These are phyloP conservation scores for Schmidtea mediterranea DNA, from an alignment of 1,140 invertebrate species.

Conservation along the genomic window DNA sequence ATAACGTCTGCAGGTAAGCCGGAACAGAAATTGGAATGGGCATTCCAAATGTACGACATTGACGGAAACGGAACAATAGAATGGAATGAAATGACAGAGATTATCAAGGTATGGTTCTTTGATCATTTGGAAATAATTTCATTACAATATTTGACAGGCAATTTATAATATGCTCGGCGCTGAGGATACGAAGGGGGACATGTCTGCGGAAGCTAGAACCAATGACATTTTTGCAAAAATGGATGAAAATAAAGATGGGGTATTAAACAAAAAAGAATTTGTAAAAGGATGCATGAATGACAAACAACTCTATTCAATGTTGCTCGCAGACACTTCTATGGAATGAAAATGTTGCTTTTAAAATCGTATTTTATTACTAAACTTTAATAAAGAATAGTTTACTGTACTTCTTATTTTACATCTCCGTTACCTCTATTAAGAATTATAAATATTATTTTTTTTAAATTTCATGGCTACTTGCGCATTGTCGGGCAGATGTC, in stretches of 20 bases:
- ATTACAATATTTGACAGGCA: conserved; percentile 38
- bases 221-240: conserved; percentile 96
- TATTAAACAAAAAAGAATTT: conserved; percentile 90
- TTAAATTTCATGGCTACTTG: too few relatives aligned
- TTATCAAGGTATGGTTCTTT: conserved; percentile 28
- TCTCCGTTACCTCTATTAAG: too few relatives aligned
- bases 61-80: conserved; percentile 95
- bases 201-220: conserved; percentile 59
- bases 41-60: conserved; percentile 81
- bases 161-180: conserved; percentile 94
- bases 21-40: conserved; percentile 97
- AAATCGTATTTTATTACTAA: too few relatives aligned
- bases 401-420: too few relatives aligned
- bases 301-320: conserved; percentile 76
- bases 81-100: conserved; percentile 47
- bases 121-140: conserved; percentile 5
- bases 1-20: conserved; percentile 86
- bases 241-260: conserved; percentile 92
- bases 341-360: not conserved
- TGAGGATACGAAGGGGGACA: conserved; percentile 46
- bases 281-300: conserved; percentile 92
- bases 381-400: too few relatives aligned
- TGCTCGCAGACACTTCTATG: conserved; percentile 19
- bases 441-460: too few relatives aligned
- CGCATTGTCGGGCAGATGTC: too few relatives aligned